Base-by-base conservation (phyloP, 2,888 invertebrate species). In the Aethes cnicana region DNA sequence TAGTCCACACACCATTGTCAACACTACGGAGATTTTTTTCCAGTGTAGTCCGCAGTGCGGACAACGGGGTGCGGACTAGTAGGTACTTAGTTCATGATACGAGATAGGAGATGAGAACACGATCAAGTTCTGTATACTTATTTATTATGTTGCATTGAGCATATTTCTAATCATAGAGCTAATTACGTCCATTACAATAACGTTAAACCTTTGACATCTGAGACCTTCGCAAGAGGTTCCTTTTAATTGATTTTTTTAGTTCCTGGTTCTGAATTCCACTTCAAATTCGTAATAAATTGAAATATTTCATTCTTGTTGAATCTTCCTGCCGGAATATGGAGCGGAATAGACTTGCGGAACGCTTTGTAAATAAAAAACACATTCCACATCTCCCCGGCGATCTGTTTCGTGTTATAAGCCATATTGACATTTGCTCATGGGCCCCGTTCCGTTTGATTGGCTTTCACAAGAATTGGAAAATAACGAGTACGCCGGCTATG, bases 401-500 rank as follows among this genome's bases (percentile, higher is more conserved):
- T 72, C 62, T 58, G 65, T 74, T 72, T 67, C 65, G 60, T 59
- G 70, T 69, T 69, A 69, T 71, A 73, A 73, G 69, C 66, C 70
- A 70, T 77, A 78, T 80, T 73, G 77, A 72, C 72, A 73, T 72
- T 74, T 64, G 72, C 76, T 73, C 66, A 53, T 62, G 63, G 69
- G 69, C 65, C 56, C 60, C 66, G 72, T 74, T 72, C 63, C 68
- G 68, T 71, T 65, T 75, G 81, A 81, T 81, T 80, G 80, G 77
- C 77, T 80, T 77, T 82, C 72, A 79, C 71, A 77, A 77, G 77
- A 78, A 77, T 79, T 75, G 77, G 72, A 66, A 72, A 72, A 73
- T 77, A 77, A 77, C 72, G 68, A 67, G 57, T 41, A 26, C 25
- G 43, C 49, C 21, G 26, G 30, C 35, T 33, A 37, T 47, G 47